Base-by-base conservation (phyloP, 53 echinoderm and acorn worm species). In the Zoroaster sp. region DNA sequence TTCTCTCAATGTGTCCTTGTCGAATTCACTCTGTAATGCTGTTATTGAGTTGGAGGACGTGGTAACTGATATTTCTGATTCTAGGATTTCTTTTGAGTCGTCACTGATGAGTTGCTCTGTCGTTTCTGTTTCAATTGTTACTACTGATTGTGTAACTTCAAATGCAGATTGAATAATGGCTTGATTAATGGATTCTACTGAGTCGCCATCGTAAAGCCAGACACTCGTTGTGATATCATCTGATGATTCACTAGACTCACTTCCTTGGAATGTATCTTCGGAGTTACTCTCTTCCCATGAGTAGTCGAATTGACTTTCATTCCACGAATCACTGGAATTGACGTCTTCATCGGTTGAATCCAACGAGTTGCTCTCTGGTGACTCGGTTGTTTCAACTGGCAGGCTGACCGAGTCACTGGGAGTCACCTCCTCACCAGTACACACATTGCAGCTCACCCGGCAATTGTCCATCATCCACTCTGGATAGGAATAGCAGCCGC, bases 391-490 rank as follows among this genome's bases (percentile, higher is more conserved):
- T 59, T 59, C 63, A 9, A 28, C 28, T 28, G 63, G 10, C 23
- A 25, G 28, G 3, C 8, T 59, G 8, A 25, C 63, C 11, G 63
- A 34, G 23, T 33, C 49, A 12, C 70, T 85, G 34, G 35, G 5
- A 13, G 37, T 66, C 15, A 39, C n/a, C 9, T 80, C 23, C 41
- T 37, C 63, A 18, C 35, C 70, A 14, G 18, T 42, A 53, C 94
- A 94, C 33, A 82, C 23, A n/a, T 86, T 65, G 55, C 94, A 94
- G 68, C 91, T 91, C 1, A 65, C 80, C 12, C 70, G 73, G 36
- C 94, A 94, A 63, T 94, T 86, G 4, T 28, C 55, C 73, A 86
- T 42, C 94, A 94, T 94, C 89, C 86, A 94, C 11, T 88, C 13
- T 31, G 94, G 86, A 67, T 92, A 89, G 71, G 21, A 41, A 20